These are phyloP conservation scores for Chamaetylas fuelleborni DNA, from an alignment of 2,113 vertebrate species.

Conservation along the genomic window DNA sequence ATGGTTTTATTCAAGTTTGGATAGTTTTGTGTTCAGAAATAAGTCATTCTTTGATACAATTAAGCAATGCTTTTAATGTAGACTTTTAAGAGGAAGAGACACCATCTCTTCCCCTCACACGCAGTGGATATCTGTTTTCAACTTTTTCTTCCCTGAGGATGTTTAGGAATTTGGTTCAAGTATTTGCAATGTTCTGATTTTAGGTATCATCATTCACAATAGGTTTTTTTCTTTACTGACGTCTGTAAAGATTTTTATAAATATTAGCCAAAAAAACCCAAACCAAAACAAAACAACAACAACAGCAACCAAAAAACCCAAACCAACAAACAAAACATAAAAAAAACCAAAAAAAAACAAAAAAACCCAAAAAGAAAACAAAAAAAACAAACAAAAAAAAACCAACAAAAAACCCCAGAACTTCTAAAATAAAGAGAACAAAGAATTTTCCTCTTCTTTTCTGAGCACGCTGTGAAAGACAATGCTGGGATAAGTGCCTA, in stretches of 20 bases:
- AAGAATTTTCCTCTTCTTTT: too few relatives aligned
- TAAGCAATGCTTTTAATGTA: background rate
- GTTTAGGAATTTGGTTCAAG: background rate
- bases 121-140: background rate
- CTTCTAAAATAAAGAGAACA: background rate
- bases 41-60: background rate
- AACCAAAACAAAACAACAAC: background rate
- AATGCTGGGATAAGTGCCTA: background rate
- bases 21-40: background rate
- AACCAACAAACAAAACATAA: background rate
- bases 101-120: background rate
- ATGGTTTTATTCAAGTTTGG: background rate
- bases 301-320: background rate
- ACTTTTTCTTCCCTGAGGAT: background rate
- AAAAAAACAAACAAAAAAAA: background rate
- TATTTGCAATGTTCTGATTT: background rate
- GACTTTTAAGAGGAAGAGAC: background rate
- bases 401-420: rapidly evolving
- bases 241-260: background rate
- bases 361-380: background rate
- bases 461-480: background rate
- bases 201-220: background rate
- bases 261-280: too few relatives aligned
- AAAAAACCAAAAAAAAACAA: background rate
- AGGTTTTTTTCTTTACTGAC: rapidly evolving